Conservation (phyloP, 2,113 vertebrate genomes). For the Holacanthus passer region DNA sequence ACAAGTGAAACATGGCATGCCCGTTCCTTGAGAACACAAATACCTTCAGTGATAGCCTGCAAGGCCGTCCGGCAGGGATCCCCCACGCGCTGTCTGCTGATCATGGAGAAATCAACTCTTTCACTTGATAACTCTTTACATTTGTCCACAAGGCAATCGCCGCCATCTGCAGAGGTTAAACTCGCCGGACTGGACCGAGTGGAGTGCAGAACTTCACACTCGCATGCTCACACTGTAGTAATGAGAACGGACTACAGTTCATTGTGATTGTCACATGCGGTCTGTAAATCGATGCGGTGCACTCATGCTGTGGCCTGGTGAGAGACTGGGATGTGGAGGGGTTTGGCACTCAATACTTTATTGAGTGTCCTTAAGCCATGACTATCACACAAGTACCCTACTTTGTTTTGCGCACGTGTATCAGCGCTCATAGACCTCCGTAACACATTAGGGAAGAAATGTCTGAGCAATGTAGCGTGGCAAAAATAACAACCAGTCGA, state of each 20-base stretch:
- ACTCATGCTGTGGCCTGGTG: slow-evolving; percentile 55
- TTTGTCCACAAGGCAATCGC: background rate
- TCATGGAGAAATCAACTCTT: slow-evolving; percentile 44
- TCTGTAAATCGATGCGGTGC: slow-evolving; percentile 70
- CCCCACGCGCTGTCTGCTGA: slow-evolving; percentile 34
- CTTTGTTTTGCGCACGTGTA: slow-evolving; percentile 46
- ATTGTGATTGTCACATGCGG: slow-evolving; percentile 60
- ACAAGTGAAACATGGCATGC: background rate
- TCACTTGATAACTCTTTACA: background rate
- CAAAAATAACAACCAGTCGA: slow-evolving; percentile 41
- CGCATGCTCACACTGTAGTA: background rate
- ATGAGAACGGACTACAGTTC: slow-evolving; percentile 43
- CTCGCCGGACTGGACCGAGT: background rate
- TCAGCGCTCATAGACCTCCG: slow-evolving; percentile 41
- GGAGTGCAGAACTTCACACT: slow-evolving; percentile 5
- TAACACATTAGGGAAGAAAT: slow-evolving; percentile 48
- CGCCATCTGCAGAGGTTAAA: slow-evolving; percentile 15
- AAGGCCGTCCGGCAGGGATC: slow-evolving; percentile 53
- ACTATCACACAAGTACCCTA: slow-evolving; percentile 41
- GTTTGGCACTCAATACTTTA: slow-evolving; percentile 69
- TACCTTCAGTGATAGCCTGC: slow-evolving; percentile 60
- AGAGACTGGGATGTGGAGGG: slow-evolving; percentile 37
- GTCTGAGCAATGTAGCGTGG: slow-evolving; percentile 40
- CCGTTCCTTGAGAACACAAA: slow-evolving; percentile 7
- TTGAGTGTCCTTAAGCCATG: slow-evolving; percentile 71